phyloP scores from a whole-genome alignment of 2,113 vertebrate genomes.

The Labrus mixtus region DNA sequence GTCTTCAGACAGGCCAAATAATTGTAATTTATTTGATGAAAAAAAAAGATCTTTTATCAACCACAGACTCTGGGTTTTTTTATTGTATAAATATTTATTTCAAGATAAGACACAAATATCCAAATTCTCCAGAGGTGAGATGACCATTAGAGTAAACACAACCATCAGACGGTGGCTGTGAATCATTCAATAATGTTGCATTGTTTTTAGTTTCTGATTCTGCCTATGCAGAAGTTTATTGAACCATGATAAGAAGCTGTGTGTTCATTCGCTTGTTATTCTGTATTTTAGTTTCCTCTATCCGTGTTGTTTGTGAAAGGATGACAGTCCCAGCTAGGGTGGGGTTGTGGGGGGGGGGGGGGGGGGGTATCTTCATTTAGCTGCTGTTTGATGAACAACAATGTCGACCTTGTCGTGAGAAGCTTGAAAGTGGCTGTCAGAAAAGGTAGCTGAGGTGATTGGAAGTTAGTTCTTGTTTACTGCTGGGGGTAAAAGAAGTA shows the following conservation, averaged over 20 bases:
- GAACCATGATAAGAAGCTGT: constrained; percentile 1
- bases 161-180: constrained; percentile 17
- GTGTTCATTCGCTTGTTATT: constrained; percentile 6
- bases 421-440: constrained; percentile 10
- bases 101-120: constrained; percentile 67
- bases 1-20: constrained; percentile 1
- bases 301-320: constrained; percentile 1
- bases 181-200: neutral
- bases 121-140: constrained; percentile 15
- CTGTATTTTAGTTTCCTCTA: constrained; percentile 7
- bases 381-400: neutral
- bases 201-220: neutral
- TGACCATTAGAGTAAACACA: neutral
- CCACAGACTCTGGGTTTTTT: neutral
- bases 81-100: constrained; percentile 76
- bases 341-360: neutral
- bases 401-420: neutral
- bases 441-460: neutral
- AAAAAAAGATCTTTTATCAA: constrained; percentile 4
- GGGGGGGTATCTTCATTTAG: neutral
- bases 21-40: constrained; percentile 7
- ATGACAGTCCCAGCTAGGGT: neutral
- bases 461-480: constrained; percentile 31
- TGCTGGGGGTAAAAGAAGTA: constrained; percentile 66
- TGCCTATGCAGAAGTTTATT: neutral